Evolutionary conservation across 2,113 vertebrate species (phyloP).

Genomic region (Catagonus wagneri): DNA sequence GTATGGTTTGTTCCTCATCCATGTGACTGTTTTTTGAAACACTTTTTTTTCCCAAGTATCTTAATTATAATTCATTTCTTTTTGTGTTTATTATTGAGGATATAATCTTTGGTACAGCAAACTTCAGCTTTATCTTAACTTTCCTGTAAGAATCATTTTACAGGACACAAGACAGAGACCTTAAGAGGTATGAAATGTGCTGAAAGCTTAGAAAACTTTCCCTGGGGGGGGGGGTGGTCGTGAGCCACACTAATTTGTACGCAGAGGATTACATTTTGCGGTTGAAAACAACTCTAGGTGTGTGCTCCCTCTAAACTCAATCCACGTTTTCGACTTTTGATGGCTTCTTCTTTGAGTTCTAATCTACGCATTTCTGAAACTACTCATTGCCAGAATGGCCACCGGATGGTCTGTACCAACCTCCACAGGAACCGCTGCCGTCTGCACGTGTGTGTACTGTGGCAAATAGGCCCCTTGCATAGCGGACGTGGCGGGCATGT

Average conservation of each 20-base stretch:
- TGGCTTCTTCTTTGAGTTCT: constrained; percentile 15
- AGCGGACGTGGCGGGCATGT: constrained; percentile 95
- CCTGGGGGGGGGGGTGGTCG: background rate
- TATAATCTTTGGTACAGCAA: background rate
- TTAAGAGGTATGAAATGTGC: background rate
- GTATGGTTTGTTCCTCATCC: background rate
- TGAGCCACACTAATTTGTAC: background rate
- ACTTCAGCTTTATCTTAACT: constrained; percentile 14
- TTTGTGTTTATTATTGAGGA: background rate
- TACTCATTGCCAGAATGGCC: background rate
- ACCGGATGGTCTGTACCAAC: constrained; percentile 85
- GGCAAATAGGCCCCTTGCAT: constrained; percentile 97
- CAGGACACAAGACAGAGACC: background rate
- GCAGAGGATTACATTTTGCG: background rate
- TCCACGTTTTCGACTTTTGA: background rate
- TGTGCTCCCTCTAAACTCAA: background rate
- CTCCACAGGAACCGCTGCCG: constrained; percentile 94
- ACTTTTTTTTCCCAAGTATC: background rate
- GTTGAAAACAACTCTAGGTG: constrained; percentile 47
- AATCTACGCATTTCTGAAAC: constrained; percentile 50
- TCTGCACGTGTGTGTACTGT: constrained; percentile 96
- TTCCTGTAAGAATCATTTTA: background rate
- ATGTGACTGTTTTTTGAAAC: background rate
- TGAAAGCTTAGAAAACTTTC: constrained; percentile 8
- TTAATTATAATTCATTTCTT: constrained; percentile 11